phyloP scores from a whole-genome alignment of 2,888 invertebrate genomes.

The Caenorhabditis sp. region DNA sequence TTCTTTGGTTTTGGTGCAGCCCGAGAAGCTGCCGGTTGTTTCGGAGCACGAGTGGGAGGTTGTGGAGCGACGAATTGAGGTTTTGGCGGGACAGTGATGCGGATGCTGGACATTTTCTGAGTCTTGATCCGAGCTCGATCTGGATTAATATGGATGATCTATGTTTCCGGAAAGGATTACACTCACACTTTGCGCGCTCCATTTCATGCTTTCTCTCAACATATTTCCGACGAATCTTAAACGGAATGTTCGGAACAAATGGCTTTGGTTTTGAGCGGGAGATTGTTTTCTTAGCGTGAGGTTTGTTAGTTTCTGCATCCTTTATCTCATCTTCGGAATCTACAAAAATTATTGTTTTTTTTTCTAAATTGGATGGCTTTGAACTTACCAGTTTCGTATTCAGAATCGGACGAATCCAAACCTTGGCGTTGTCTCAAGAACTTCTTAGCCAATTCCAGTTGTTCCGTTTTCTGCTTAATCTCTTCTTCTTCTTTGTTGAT shows the following conservation, averaged over 20 bases:
- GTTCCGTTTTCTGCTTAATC: background rate
- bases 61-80: conserved; percentile 44
- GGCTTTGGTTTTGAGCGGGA: background rate
- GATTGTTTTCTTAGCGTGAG: background rate
- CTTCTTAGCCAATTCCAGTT: conserved; percentile 27
- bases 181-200: conserved; percentile 30
- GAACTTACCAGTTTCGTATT: conserved; percentile 1
- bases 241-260: conserved; percentile 20
- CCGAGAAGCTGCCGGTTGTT: conserved; percentile 16
- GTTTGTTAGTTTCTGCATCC: background rate
- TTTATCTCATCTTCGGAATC: background rate
- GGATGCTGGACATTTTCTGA: conserved; percentile 25
- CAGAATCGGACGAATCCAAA: conserved; percentile 18
- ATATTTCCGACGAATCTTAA: conserved; percentile 27
- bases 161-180: background rate
- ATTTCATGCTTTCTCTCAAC: conserved; percentile 22
- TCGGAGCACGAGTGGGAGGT: conserved; percentile 21
- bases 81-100: conserved; percentile 12
- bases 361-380: no score
- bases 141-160: background rate
- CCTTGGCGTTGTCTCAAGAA: conserved; percentile 10
- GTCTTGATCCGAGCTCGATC: conserved; percentile 20
- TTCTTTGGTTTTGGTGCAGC: conserved; percentile 32
- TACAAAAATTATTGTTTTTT: background rate
- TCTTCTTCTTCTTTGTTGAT: conserved; percentile 14